Evolutionary conservation across 2,797 vertebrate genomes (phyloP).

Genomic region (Poecile montanus): DNA sequence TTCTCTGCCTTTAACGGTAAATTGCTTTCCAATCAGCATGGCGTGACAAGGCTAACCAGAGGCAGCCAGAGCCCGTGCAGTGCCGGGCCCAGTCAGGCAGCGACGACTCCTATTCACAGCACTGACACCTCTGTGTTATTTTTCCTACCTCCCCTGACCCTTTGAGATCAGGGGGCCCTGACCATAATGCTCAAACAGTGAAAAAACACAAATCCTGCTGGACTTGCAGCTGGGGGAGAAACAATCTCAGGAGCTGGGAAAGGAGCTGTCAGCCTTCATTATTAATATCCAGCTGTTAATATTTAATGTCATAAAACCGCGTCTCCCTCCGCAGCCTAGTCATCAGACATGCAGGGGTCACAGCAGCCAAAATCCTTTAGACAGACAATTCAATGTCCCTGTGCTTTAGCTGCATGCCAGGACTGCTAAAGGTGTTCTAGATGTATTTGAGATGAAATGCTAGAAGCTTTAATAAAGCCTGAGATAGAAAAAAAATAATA

Average conservation of each 20-base stretch:
- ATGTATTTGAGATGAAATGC: slow-evolving; percentile 49
- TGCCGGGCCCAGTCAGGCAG: slow-evolving; percentile 75
- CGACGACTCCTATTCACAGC: slow-evolving; percentile 71
- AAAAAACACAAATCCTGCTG: slow-evolving; percentile 66
- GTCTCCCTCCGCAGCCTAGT: slow-evolving; percentile 71
- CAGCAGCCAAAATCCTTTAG: slow-evolving; percentile 67
- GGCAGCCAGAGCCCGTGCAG: slow-evolving; percentile 76
- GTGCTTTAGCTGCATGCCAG: slow-evolving; percentile 40
- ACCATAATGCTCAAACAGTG: slow-evolving; percentile 58
- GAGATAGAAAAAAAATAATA: not conserved
- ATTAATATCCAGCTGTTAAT: slow-evolving; percentile 85
- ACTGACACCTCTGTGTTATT: slow-evolving; percentile 83
- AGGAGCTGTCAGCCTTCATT: slow-evolving; percentile 84
- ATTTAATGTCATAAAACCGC: slow-evolving; percentile 88
- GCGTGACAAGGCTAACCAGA: slow-evolving; percentile 79
- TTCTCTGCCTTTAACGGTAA: slow-evolving; percentile 61
- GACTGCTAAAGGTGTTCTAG: slow-evolving; percentile 65
- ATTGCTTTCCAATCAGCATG: slow-evolving; percentile 83
- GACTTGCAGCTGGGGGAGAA: slow-evolving; percentile 68
- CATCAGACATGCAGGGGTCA: slow-evolving; percentile 76
- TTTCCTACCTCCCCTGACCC: slow-evolving; percentile 85
- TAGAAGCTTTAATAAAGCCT: slow-evolving; percentile 55
- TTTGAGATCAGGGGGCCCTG: slow-evolving; percentile 80
- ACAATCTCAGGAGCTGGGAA: slow-evolving; percentile 72
- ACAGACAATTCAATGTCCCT: slow-evolving; percentile 59